A percentile compares a stretch with the other conserved stretches of the same genome.
These are phyloP conservation scores for Drosophila ficusphila DNA, from an alignment of 1,140 invertebrate genomes.

Conservation along the genomic window DNA sequence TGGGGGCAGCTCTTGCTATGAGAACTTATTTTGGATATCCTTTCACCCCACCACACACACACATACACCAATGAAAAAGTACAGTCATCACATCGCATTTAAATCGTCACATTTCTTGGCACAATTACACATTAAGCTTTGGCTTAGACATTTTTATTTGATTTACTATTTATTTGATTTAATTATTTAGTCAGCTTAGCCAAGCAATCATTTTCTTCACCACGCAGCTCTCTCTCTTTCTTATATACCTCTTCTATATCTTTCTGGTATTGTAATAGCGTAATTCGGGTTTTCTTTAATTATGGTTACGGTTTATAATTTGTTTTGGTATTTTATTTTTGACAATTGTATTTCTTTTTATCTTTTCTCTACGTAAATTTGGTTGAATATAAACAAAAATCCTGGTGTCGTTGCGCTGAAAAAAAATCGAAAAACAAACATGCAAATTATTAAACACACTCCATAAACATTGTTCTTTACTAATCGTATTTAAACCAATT, in stretches of 20 bases:
- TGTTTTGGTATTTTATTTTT: slow-evolving; percentile 73
- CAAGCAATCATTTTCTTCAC: slow-evolving; percentile 49
- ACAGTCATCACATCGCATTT: slow-evolving; percentile 51
- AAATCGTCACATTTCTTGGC: slow-evolving; percentile 39
- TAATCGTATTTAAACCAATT: slow-evolving; percentile 47
- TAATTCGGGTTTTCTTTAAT: slow-evolving; percentile 54
- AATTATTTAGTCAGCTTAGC: slow-evolving; percentile 61
- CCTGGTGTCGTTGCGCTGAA: slow-evolving; percentile 79
- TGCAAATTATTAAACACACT: slow-evolving; percentile 58
- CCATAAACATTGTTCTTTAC: slow-evolving; percentile 47
- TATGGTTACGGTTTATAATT: slow-evolving; percentile 75
- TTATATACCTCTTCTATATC: slow-evolving; percentile 29
- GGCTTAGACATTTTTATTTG: slow-evolving; percentile 50
- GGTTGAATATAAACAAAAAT: slow-evolving; percentile 46
- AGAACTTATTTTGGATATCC: slow-evolving; percentile 63
- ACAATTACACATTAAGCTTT: slow-evolving; percentile 59
- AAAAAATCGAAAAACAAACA: slow-evolving; percentile 49
- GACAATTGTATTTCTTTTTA: slow-evolving; percentile 78
- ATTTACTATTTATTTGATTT: slow-evolving; percentile 28
- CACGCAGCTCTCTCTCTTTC: slow-evolving; percentile 46
- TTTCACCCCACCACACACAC: slow-evolving; percentile 14
- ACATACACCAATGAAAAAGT: slow-evolving; percentile 12
- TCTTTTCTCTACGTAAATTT: slow-evolving; percentile 68
- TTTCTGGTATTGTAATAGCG: slow-evolving; percentile 51
- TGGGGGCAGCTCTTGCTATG: slow-evolving; percentile 64